Conservation (phyloP, 2,888 invertebrate genomes). For the Ryuthela nishihirai region DNA sequence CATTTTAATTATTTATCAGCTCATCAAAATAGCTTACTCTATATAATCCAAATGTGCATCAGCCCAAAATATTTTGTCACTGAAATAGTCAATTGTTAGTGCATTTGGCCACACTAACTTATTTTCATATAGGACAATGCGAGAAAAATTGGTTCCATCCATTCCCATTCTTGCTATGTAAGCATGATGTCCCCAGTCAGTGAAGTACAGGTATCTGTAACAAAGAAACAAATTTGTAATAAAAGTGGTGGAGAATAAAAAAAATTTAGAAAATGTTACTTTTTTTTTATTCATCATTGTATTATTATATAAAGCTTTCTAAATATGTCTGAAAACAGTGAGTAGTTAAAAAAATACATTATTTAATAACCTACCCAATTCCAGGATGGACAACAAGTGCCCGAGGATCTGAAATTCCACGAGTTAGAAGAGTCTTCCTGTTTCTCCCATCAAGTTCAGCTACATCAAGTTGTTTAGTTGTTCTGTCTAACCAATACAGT, state of each 20-base stretch:
- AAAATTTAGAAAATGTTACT: no score
- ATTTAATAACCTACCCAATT: slow-evolving; percentile 63
- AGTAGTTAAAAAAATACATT: neutral
- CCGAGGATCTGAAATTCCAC: slow-evolving; percentile 84
- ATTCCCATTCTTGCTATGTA: slow-evolving; percentile 96
- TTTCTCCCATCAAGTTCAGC: slow-evolving; percentile 88
- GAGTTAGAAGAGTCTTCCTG: slow-evolving; percentile 75
- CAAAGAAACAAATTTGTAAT: slow-evolving; percentile 1
- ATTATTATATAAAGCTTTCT: neutral
- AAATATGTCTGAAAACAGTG: neutral
- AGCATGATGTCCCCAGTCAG: slow-evolving; percentile 84
- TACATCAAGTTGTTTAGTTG: slow-evolving; percentile 92
- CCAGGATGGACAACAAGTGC: slow-evolving; percentile 94
- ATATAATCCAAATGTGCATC: slow-evolving; percentile 98
- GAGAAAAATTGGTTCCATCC: slow-evolving; percentile 88
- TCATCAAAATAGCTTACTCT: no score
- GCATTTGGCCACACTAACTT: slow-evolving; percentile 99
- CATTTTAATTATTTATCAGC: no score
- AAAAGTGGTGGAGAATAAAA: no score
- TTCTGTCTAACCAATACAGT: slow-evolving; percentile 94
- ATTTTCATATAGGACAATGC: slow-evolving; percentile 85
- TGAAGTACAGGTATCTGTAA: slow-evolving; percentile 69
- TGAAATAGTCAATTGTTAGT: slow-evolving; percentile 91
- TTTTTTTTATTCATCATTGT: neutral
- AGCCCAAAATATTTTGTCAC: slow-evolving; percentile 93